These are phyloP conservation scores for Spodoptera littoralis DNA, from an alignment of 2,888 invertebrate species.

Conservation along the genomic window DNA sequence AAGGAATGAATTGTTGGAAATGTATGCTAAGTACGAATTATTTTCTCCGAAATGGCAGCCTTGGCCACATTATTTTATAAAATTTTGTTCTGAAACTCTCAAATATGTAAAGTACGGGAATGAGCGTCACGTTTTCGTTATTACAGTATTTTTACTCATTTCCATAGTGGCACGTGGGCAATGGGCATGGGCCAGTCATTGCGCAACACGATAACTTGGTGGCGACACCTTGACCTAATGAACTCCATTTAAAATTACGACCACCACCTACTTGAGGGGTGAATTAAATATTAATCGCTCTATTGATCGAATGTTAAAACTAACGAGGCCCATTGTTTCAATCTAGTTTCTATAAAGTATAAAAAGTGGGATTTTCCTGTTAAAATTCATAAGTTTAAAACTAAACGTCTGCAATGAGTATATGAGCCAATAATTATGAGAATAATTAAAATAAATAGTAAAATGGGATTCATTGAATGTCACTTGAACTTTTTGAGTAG, in stretches of 20 bases:
- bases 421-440: too few relatives aligned
- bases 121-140: conserved; percentile 19
- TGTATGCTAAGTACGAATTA: conserved; percentile 32
- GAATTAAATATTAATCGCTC: background rate
- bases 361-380: too few relatives aligned
- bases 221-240: conserved; percentile 42
- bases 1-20: conserved; percentile 29
- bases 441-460: too few relatives aligned
- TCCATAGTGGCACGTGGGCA: conserved; percentile 19
- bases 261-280: background rate
- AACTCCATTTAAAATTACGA: conserved; percentile 5
- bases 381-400: too few relatives aligned
- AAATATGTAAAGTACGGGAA: conserved; percentile 37
- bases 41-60: conserved; percentile 10
- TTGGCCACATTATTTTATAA: conserved; percentile 30
- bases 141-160: conserved; percentile 20
- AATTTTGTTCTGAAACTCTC: conserved; percentile 12
- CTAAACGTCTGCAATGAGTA: too few relatives aligned
- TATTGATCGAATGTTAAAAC: conserved; percentile 8
- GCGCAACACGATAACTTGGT: conserved; percentile 12
- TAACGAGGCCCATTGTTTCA: too few relatives aligned
- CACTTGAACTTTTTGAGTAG: too few relatives aligned
- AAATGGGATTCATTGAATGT: too few relatives aligned
- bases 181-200: conserved; percentile 18
- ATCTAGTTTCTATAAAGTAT: too few relatives aligned